Conservation (phyloP, 2,888 invertebrate genomes). For the Amiota minor region DNA sequence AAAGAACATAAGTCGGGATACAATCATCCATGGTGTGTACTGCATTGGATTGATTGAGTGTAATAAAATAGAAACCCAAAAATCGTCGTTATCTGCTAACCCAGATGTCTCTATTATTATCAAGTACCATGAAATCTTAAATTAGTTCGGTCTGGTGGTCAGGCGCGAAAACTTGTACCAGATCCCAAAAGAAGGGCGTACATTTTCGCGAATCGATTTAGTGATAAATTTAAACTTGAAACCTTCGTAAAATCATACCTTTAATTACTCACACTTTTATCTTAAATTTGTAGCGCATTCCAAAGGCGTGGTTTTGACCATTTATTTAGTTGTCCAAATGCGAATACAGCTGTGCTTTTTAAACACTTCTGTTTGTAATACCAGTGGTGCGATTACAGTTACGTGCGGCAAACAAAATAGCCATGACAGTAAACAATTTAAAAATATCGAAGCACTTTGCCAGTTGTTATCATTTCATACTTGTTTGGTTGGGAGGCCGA, state of each 20-base stretch:
- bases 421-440: too few species aligned
- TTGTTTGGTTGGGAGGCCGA: too few species aligned
- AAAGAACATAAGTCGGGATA: too few species aligned
- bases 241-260: too few species aligned
- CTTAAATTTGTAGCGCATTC: too few species aligned
- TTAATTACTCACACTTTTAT: too few species aligned
- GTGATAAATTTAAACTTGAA: slow-evolving; percentile 48
- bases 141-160: too few species aligned
- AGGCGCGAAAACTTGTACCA: slow-evolving; percentile 28
- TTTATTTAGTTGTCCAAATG: slow-evolving; percentile 7
- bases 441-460: too few species aligned
- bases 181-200: slow-evolving; percentile 41
- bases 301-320: slow-evolving; percentile 33
- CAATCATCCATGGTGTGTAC: neutral
- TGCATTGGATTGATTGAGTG: slow-evolving; percentile 5
- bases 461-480: too few species aligned
- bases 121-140: neutral
- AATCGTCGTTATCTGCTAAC: neutral
- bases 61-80: slow-evolving; percentile 19
- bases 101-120: slow-evolving; percentile 16
- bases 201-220: slow-evolving; percentile 45
- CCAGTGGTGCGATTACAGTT: too few species aligned
- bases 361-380: too few species aligned
- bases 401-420: too few species aligned
- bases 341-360: slow-evolving; percentile 5